Percentiles rank a stretch among this genome's conserved stretches.
These are phyloP conservation scores for Clangula hyemalis DNA, from an alignment of 2,797 vertebrate species.

Conservation along the genomic window DNA sequence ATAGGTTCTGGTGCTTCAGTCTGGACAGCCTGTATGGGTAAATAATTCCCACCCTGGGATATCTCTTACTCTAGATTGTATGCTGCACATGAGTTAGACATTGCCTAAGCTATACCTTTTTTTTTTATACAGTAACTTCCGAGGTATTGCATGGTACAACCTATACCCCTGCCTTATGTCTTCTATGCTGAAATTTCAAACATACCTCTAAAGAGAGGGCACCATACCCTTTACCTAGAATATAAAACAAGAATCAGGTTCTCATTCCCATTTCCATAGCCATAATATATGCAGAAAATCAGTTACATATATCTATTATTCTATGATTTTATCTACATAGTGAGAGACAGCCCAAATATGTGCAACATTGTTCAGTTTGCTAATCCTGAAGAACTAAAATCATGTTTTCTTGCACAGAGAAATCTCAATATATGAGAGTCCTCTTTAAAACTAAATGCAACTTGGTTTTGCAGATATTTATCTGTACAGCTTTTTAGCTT, in stretches of 20 bases:
- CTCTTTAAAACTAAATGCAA: neutral
- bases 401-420: neutral
- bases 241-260: neutral
- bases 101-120: neutral
- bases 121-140: neutral
- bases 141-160: neutral
- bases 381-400: neutral
- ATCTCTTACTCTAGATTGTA: neutral
- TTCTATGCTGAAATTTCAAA: neutral
- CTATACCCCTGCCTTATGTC: neutral
- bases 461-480: neutral
- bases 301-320: neutral
- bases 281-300: neutral
- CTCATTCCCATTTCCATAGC: neutral
- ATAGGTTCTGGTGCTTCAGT: neutral
- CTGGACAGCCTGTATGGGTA: neutral
- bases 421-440: neutral
- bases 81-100: neutral
- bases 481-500: neutral
- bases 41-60: neutral
- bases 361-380: rapidly evolving
- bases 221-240: neutral
- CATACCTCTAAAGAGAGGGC: neutral
- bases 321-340: neutral
- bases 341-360: neutral